Evolutionary conservation across 2,888 invertebrate species (phyloP).

Genomic region (Chrysolina americana): DNA sequence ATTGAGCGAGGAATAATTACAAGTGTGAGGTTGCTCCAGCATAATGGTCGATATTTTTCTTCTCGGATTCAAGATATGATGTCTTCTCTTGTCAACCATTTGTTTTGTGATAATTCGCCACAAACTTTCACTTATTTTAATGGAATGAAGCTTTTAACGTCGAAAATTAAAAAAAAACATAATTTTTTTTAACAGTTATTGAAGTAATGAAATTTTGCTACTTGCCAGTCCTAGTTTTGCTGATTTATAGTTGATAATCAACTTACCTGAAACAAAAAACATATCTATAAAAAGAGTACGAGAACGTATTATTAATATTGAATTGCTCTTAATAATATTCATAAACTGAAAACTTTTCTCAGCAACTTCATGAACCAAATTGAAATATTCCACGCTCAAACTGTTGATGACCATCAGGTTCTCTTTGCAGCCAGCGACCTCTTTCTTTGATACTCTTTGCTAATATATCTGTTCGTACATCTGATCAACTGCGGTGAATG

Average conservation of each 20-base stretch:
- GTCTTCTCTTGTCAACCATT: not conserved
- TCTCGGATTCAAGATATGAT: not conserved
- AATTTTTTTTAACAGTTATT: not conserved
- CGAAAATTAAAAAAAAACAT: not conserved
- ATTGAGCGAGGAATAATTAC: slow-evolving; percentile 23
- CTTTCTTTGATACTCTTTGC: no score
- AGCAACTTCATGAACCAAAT: no score
- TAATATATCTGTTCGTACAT: no score
- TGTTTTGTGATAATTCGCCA: not conserved
- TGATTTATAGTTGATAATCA: not conserved
- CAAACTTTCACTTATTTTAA: no score
- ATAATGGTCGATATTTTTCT: slow-evolving; percentile 12
- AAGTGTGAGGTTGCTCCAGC: not conserved
- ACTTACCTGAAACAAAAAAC: slow-evolving; percentile 17
- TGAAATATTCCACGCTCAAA: no score
- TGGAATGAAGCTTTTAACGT: no score
- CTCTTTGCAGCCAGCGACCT: no score
- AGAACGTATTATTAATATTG: not conserved
- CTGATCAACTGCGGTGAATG: no score
- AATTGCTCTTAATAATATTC: no score
- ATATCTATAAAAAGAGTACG: not conserved
- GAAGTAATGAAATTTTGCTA: not conserved
- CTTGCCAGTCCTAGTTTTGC: not conserved
- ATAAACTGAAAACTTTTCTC: no score
- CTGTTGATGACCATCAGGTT: no score